Evolutionary conservation across 2,888 invertebrate genomes (phyloP).

Genomic region (Orthosia cruda): DNA sequence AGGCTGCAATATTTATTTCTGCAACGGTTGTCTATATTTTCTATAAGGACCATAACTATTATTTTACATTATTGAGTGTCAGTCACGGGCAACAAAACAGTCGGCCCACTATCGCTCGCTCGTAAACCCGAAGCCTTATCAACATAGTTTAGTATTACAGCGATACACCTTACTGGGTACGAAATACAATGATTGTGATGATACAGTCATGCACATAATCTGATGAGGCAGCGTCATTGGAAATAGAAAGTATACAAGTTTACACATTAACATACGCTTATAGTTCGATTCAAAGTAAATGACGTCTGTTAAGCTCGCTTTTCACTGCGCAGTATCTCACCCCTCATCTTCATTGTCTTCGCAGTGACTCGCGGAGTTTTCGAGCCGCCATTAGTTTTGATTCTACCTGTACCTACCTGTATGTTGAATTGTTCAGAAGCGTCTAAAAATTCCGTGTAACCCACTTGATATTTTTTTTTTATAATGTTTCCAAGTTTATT

Average conservation of each 20-base stretch:
- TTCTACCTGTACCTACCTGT: no score
- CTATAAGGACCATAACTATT: not conserved
- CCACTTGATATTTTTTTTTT: no score
- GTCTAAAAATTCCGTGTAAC: not conserved
- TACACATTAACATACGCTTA: conserved; percentile 13
- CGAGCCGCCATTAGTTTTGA: no score
- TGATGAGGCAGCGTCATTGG: conserved; percentile 61
- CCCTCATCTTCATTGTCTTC: no score
- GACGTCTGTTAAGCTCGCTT: no score
- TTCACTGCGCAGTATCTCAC: no score
- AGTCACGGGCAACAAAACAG: not conserved
- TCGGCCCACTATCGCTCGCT: conserved; percentile 37
- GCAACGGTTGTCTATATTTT: not conserved
- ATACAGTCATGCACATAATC: conserved; percentile 80
- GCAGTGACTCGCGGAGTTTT: no score
- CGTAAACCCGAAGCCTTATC: conserved; percentile 55
- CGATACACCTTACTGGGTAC: conserved; percentile 77
- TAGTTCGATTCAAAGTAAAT: no score
- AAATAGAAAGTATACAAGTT: not conserved
- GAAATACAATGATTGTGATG: conserved; percentile 80
- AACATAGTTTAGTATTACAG: conserved; percentile 69
- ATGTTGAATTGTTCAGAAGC: not conserved
- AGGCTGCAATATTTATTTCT: not conserved
- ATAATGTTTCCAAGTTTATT: no score
- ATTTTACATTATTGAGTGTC: not conserved